A percentile compares a stretch with the other conserved stretches of the same genome.
These are phyloP conservation scores for Sebastes oblongus DNA, from an alignment of 2,797 vertebrate species.

Conservation along the genomic window DNA sequence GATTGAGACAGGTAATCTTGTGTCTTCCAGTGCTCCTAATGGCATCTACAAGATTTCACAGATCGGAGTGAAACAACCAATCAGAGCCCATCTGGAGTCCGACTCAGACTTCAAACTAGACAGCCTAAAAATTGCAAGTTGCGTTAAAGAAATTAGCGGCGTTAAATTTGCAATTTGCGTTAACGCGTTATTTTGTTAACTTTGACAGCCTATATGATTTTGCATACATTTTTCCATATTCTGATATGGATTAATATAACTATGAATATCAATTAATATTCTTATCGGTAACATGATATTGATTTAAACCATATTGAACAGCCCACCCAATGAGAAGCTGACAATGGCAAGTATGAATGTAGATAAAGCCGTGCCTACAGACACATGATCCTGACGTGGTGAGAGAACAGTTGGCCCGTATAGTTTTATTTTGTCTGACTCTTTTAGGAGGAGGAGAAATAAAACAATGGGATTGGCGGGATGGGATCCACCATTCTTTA, in stretches of 20 bases:
- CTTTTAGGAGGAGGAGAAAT: background rate
- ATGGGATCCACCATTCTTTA: background rate
- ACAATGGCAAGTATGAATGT: background rate
- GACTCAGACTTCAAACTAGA: no score
- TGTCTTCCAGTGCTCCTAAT: no score
- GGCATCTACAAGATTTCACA: no score
- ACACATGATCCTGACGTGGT: background rate
- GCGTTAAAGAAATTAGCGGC: no score
- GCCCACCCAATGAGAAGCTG: background rate
- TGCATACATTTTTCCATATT: no score
- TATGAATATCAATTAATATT: background rate
- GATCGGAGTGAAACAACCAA: no score
- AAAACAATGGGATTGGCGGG: background rate
- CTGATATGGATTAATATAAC: background rate
- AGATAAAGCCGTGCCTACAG: background rate
- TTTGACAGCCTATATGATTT: no score
- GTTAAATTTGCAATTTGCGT: no score
- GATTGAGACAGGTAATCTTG: no score
- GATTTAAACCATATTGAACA: no score
- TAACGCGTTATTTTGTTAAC: fast-evolving
- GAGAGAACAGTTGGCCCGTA: background rate
- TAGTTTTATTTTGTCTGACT: background rate
- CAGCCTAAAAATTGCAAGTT: no score
- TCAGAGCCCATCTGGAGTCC: fast-evolving
- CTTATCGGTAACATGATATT: no score